phyloP scores from a whole-genome alignment of 2,797 vertebrate species.

The Falco rusticolus region DNA sequence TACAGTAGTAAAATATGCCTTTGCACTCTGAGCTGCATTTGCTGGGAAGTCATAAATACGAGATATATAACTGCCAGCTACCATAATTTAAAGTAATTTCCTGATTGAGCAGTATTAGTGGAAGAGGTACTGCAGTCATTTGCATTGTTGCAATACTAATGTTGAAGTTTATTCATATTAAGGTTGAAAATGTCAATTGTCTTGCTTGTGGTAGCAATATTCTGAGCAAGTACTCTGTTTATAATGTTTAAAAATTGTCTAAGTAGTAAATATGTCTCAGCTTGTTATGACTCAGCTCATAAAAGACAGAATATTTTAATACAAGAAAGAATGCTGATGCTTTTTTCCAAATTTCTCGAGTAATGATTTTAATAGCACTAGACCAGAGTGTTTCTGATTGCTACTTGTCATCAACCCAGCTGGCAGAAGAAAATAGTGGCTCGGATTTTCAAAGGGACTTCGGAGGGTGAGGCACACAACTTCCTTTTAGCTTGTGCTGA shows the following conservation, averaged over 20 bases:
- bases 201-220: constrained; percentile 33
- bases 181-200: constrained; percentile 46
- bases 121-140: constrained; percentile 23
- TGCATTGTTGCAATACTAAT: constrained; percentile 24
- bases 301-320: constrained; percentile 47
- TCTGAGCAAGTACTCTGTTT: constrained; percentile 21
- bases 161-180: constrained; percentile 38
- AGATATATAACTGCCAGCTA: constrained; percentile 16
- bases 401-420: constrained; percentile 44
- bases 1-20: neutral
- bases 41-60: neutral
- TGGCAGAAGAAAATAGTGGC: constrained; percentile 8
- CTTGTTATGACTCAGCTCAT: constrained; percentile 58
- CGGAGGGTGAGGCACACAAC: neutral
- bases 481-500: constrained; percentile 1
- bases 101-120: constrained; percentile 24
- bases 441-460: constrained; percentile 13
- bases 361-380: constrained; percentile 52
- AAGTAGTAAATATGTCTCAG: constrained; percentile 51
- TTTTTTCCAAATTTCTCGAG: constrained; percentile 37
- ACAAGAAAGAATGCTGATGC: constrained; percentile 43
- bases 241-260: constrained; percentile 45
- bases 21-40: constrained; percentile 12
- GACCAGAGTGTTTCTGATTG: constrained; percentile 48
- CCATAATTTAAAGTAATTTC: constrained; percentile 52